Conservation (phyloP, 2,113 vertebrate species). For the Furnarius figulus region DNA sequence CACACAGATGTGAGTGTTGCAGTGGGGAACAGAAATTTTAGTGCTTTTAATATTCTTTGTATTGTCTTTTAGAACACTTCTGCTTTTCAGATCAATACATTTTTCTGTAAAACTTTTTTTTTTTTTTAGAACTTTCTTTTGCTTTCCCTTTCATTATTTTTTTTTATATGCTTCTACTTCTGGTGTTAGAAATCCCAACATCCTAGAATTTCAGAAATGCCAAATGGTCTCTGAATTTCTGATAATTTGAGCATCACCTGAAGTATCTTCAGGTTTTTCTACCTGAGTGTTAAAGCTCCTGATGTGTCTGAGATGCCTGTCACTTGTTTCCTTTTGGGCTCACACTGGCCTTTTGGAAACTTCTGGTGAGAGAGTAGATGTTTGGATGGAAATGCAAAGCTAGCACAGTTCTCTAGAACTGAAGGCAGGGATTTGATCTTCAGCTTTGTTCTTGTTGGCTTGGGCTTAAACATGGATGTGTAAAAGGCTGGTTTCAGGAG, state of each 20-base stretch:
- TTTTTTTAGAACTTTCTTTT: not conserved
- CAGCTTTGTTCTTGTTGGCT: not conserved
- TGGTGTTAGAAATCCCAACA: not conserved
- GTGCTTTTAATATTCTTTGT: constrained; percentile 38
- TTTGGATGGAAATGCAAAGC: not conserved
- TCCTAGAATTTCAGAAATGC: not conserved
- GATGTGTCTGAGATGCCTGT: not conserved
- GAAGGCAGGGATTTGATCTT: not conserved
- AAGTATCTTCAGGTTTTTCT: not conserved
- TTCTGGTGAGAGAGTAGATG: not conserved
- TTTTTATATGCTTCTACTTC: not conserved
- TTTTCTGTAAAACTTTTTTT: not conserved
- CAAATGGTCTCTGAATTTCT: not conserved
- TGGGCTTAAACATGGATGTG: not conserved
- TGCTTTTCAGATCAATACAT: not conserved
- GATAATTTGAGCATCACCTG: not conserved
- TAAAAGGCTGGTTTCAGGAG: no score
- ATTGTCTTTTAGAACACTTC: not conserved
- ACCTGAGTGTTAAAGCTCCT: not conserved
- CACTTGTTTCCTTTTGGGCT: accelerated
- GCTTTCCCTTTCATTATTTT: not conserved
- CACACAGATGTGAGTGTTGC: not conserved
- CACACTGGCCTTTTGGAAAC: not conserved
- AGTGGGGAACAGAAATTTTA: constrained; percentile 30
- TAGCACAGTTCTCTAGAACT: accelerated